Evolutionary conservation across 2,888 invertebrate genomes (phyloP), one percentile per base, ranked within the genome.

Genomic region (Pemphredon lugubris): DNA sequence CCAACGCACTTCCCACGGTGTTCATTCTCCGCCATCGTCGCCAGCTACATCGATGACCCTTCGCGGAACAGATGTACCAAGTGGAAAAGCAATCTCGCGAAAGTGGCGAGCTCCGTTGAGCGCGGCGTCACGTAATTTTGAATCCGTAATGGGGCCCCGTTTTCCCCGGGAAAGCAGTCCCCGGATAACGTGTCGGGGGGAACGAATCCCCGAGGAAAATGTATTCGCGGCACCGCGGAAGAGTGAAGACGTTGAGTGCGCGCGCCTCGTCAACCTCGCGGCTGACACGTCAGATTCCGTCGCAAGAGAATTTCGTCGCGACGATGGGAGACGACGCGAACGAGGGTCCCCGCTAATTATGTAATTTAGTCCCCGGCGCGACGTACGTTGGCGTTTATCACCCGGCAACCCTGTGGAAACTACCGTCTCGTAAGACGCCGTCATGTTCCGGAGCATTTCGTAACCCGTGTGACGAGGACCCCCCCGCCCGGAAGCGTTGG

Each of bases 361-460:
- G 65, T 69, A 72, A 80, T 81, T 76, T 57, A 66, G 60, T 51
- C 54, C 9, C 2, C n/a, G n/a, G n/a, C n/a, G n/a, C n/a, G 16
- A 5, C 34, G n/a, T 39, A 50, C 37, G 37, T 63, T 6, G 54
- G 40, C 23, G 32, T 47, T 16, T 26, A 48, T 44, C 18, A 45
- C 37, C n/a, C n/a, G 9, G 13, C 18, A 50, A 37, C 18, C 47
- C 39, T 21, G 39, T 42, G 64, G 63, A 55, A 76, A 67, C 50
- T 45, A 51, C 57, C 76, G 45, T 60, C 59, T 44, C 42, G 26
- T 34, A 23, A 66, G 64, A 60, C 67, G 51, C 59, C 57, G 45
- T 74, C 65, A n/a, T n/a, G 68, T 77, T 71, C 66, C 37, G 51
- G 50, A 73, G 55, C 63, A 65, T 77, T 60, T 48, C 47, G 42